Evolutionary conservation across 1,140 invertebrate species (phyloP).

Genomic region (Drosophila cardini): DNA sequence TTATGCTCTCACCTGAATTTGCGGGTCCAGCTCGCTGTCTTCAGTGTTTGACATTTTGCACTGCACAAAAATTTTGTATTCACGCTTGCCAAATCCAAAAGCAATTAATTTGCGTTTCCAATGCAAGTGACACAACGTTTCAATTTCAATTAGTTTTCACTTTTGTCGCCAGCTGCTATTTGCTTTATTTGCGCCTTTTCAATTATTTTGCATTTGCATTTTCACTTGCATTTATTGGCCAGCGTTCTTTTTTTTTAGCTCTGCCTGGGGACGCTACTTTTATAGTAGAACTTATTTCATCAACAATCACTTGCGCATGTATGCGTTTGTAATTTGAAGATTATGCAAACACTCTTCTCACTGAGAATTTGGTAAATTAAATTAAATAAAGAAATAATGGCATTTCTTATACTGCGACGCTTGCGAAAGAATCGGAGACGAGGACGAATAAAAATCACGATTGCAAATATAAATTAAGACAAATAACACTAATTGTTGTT

Average conservation of each 20-base stretch:
- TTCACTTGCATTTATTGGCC: slow-evolving; percentile 50
- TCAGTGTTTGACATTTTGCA: slow-evolving; percentile 73
- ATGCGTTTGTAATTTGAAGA: slow-evolving; percentile 39
- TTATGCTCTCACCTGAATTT: slow-evolving; percentile 86
- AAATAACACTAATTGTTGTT: slow-evolving; percentile 29
- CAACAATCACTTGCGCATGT: slow-evolving; percentile 30
- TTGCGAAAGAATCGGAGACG: slow-evolving; percentile 18
- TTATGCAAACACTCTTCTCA: slow-evolving; percentile 66
- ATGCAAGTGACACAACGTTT: slow-evolving; percentile 16
- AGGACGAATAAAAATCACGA: slow-evolving; percentile 16
- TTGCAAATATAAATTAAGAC: slow-evolving; percentile 10
- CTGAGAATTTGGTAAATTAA: slow-evolving; percentile 49
- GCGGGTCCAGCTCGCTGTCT: slow-evolving; percentile 86
- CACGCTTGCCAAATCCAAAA: slow-evolving; percentile 29
- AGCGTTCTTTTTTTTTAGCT: slow-evolving; percentile 27
- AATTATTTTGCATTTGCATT: slow-evolving; percentile 53
- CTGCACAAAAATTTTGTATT: slow-evolving; percentile 34
- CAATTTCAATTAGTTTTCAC: slow-evolving; percentile 49
- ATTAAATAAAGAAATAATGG: slow-evolving; percentile 33
- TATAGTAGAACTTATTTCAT: slow-evolving; percentile 29
- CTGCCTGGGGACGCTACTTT: slow-evolving; percentile 22
- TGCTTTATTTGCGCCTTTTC: slow-evolving; percentile 40
- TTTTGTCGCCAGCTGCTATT: slow-evolving; percentile 32
- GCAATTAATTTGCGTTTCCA: slow-evolving; percentile 11
- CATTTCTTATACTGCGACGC: slow-evolving; percentile 47